Base-by-base conservation (phyloP, 2,888 invertebrate genomes). In the Rhamphomyia laevipes region DNA sequence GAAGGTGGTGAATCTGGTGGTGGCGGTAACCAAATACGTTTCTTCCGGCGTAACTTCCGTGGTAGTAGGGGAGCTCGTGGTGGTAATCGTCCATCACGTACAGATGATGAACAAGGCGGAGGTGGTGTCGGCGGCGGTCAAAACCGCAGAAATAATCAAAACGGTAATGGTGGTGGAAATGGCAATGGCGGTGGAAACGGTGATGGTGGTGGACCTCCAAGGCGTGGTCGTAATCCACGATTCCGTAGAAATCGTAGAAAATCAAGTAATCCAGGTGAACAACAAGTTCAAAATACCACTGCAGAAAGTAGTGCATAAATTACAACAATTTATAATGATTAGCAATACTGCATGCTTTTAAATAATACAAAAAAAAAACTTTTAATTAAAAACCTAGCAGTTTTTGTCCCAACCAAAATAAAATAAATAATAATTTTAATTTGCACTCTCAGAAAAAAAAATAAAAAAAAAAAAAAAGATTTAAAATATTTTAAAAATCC, bases 21-120 rank as follows among this genome's bases (percentile, higher is more conserved):
- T 33, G 35, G 35, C 7, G 35, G 35, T 13, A 35, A 7, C n/a
- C n/a, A 35, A 4, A 15, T 13, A 48, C 52, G 67, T 68, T 47
- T 27, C 7, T 27, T 27, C 23, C 23, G 23, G 2, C 77, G 82
- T 40, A 88, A 88, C 61, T 84, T 84, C 63, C 78, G 86, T 55
- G 81, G 83, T 60, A 84, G 81, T 62, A 73, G 77, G 58, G 73
- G 78, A 56, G 80, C 80, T 65, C 74, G 84, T 63, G 76, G 84
- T 71, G 76, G 46, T 15, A 67, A 69, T 57, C 64, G 63, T 31
- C 62, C 7, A 2, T 9, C 23, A 27, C 23, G 23, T 27, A 27
- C 4, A 7, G 23, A 27, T 27, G 63, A 46, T 65, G 65, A 54
- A 65, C 64, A 48, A 27, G 6, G 7, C 4, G 58, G 67, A 46